Conservation (phyloP, 2,888 invertebrate species). For the Eurois occulta region DNA sequence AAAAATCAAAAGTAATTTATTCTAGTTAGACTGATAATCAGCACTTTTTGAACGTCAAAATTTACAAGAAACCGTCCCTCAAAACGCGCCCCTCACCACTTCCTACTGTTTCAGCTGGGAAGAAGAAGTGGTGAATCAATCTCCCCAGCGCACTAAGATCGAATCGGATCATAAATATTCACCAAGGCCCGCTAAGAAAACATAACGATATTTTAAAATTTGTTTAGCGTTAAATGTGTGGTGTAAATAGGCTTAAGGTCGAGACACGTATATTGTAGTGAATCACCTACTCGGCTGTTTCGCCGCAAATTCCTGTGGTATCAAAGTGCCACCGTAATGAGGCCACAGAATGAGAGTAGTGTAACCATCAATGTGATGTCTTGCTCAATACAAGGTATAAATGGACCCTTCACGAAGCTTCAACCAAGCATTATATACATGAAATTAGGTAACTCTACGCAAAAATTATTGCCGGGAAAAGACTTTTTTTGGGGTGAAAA, state of each 20-base stretch:
- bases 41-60: background rate
- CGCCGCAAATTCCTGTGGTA: slow-evolving; percentile 31
- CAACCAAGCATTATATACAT: too few species aligned
- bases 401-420: background rate
- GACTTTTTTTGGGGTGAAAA: too few species aligned
- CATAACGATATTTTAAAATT: background rate
- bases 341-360: background rate
- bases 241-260: background rate
- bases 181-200: background rate
- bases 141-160: background rate
- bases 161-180: background rate
- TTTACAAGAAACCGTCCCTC: too few species aligned
- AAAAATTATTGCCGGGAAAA: too few species aligned
- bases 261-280: background rate
- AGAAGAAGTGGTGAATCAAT: background rate
- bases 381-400: background rate
- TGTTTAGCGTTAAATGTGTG: background rate
- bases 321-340: slow-evolving; percentile 9
- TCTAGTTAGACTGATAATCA: background rate
- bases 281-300: background rate
- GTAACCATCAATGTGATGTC: too few species aligned
- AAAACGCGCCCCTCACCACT: background rate
- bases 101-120: background rate
- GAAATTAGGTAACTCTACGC: too few species aligned
- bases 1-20: background rate